Conservation (phyloP, 1,140 invertebrate species). For the Drosophila bocki region DNA sequence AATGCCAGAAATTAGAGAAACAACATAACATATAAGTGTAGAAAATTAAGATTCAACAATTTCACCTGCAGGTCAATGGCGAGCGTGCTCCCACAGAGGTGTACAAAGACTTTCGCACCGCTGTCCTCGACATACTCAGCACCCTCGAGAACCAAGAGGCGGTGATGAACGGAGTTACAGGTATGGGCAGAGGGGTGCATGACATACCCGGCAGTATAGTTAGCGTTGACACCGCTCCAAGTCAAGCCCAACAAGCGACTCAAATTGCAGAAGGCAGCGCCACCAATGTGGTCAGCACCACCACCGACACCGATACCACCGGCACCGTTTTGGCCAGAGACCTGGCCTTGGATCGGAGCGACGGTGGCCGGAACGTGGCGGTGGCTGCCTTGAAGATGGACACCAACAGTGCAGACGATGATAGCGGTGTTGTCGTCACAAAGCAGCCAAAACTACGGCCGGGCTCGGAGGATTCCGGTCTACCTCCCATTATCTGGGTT, state of each 20-base stretch:
- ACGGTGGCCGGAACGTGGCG: constrained; percentile 12
- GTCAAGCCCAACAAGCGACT: constrained; percentile 84
- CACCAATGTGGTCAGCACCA: not conserved
- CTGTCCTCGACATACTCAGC: constrained; percentile 90
- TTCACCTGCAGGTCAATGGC: constrained; percentile 89
- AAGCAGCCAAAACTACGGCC: constrained; percentile 62
- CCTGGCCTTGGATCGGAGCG: constrained; percentile 32
- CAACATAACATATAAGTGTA: too few relatives aligned
- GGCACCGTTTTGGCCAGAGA: constrained; percentile 29
- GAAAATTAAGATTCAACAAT: too few relatives aligned
- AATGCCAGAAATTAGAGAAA: not conserved
- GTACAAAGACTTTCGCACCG: constrained; percentile 91
- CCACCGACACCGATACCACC: constrained; percentile 7
- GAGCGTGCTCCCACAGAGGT: constrained; percentile 93
- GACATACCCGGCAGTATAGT: constrained; percentile 87
- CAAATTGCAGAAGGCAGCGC: constrained; percentile 69
- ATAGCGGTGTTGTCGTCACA: constrained; percentile 68
- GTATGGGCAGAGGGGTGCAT: constrained; percentile 86
- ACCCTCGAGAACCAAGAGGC: constrained; percentile 88
- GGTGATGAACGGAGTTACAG: constrained; percentile 86
- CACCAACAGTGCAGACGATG: constrained; percentile 47
- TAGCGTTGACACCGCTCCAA: constrained; percentile 87
- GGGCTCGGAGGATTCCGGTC: constrained; percentile 62
- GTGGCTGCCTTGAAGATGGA: constrained; percentile 18
- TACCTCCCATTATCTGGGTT: constrained; percentile 91